Evolutionary conservation across 2,888 invertebrate species (phyloP).

Genomic region (Synergus gifuensis): DNA sequence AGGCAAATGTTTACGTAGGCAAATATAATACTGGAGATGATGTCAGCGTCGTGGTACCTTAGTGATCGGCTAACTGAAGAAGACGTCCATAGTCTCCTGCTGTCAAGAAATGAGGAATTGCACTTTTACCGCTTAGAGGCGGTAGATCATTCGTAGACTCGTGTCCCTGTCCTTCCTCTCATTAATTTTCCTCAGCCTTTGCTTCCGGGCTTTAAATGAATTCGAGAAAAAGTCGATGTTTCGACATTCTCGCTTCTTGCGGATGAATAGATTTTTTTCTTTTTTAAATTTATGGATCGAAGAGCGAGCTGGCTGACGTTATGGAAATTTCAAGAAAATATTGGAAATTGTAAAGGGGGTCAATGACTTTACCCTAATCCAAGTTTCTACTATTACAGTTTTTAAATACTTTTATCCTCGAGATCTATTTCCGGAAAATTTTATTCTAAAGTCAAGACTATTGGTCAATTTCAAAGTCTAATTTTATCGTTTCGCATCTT

Average conservation of each 20-base stretch:
- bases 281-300: background rate
- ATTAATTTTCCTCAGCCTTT: background rate
- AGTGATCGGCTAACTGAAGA: background rate
- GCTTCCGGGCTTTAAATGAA: background rate
- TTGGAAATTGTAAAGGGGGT: too few relatives aligned
- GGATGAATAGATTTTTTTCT: background rate
- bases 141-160: background rate
- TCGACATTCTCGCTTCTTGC: background rate
- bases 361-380: too few relatives aligned
- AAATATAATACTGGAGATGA: constrained; percentile 71
- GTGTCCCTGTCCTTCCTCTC: background rate
- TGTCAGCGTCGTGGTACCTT: constrained; percentile 61
- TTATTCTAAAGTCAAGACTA: too few relatives aligned
- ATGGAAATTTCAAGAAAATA: too few relatives aligned
- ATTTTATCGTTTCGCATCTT: too few relatives aligned
- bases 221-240: background rate
- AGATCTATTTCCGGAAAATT: too few relatives aligned
- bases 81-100: background rate
- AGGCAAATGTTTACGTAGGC: constrained; percentile 70
- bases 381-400: too few relatives aligned
- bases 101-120: constrained; percentile 5
- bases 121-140: constrained; percentile 8
- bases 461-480: too few relatives aligned
- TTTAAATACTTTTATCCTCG: too few relatives aligned
- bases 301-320: too few relatives aligned